phyloP scores from a whole-genome alignment of 2,113 vertebrate species.

The Rhadina sibilatrix region DNA sequence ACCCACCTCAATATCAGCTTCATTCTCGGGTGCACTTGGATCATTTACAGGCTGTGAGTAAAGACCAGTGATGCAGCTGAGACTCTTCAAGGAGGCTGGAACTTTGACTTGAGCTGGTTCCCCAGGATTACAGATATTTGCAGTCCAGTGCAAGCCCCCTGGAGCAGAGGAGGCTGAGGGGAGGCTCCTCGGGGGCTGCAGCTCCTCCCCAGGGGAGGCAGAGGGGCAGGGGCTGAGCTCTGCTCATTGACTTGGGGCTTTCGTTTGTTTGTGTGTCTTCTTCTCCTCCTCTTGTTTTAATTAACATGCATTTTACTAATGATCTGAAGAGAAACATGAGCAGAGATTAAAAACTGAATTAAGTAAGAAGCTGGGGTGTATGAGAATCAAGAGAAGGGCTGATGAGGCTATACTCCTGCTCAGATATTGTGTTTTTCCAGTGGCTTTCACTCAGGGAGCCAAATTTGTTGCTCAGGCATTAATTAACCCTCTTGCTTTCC shows the following conservation, averaged over 20 bases:
- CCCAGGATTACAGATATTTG: neutral
- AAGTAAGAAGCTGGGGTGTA: neutral
- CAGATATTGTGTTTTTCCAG: neutral
- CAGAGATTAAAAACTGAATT: neutral
- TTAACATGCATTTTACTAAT: constrained; percentile 22
- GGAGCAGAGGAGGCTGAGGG: neutral
- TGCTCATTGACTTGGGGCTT: neutral
- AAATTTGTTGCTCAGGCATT: neutral
- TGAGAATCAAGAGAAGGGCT: neutral
- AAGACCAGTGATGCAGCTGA: neutral
- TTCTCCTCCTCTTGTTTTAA: neutral
- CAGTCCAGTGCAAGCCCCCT: neutral
- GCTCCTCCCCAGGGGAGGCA: too few species aligned
- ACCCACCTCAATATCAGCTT: neutral
- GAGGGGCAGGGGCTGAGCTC: neutral
- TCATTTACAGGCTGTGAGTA: neutral
- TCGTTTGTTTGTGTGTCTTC: neutral
- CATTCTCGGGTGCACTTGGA: neutral
- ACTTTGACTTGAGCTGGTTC: neutral
- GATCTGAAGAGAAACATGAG: neutral
- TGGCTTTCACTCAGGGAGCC: neutral
- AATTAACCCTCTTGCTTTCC: neutral
- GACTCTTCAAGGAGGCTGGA: neutral
- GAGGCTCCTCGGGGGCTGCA: too few species aligned
- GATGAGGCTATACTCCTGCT: neutral